Conservation (phyloP, 2,797 vertebrate species). For the Clarias platycephalus region DNA sequence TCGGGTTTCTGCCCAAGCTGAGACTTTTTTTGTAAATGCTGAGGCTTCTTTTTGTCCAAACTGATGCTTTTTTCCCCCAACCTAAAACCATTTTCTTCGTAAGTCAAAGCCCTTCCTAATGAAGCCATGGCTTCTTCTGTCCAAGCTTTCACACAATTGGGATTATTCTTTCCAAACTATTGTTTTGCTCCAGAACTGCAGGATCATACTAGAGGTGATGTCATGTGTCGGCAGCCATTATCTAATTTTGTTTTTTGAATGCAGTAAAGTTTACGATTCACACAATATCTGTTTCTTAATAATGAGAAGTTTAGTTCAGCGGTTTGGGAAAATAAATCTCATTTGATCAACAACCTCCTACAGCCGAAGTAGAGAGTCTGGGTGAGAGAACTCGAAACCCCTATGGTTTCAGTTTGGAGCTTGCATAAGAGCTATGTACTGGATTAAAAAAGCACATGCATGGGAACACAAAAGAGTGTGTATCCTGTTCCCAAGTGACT, state of each 20-base stretch:
- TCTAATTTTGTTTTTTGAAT: not conserved
- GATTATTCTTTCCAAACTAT: not conserved
- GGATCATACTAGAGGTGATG: not conserved
- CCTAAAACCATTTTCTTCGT: too few species aligned
- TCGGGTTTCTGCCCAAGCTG: not conserved
- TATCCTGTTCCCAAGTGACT: conserved; percentile 52
- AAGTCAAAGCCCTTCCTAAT: not conserved
- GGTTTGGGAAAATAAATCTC: not conserved
- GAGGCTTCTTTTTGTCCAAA: not conserved
- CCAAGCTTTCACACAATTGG: not conserved
- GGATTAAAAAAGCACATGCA: conserved; percentile 13
- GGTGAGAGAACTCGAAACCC: not conserved
- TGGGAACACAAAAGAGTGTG: conserved; percentile 38
- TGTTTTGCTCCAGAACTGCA: not conserved
- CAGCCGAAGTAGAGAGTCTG: not conserved
- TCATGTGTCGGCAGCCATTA: not conserved
- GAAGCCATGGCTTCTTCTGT: not conserved
- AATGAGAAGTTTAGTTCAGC: not conserved
- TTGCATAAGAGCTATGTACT: conserved; percentile 35
- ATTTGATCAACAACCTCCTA: not conserved
- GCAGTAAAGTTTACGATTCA: not conserved
- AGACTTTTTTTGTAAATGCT: too few species aligned
- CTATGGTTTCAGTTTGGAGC: conserved; percentile 30
- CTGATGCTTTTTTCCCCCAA: not conserved
- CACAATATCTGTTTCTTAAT: not conserved